Evolutionary conservation across 1,140 invertebrate species (phyloP).

Genomic region (Polyergus mexicanus): DNA sequence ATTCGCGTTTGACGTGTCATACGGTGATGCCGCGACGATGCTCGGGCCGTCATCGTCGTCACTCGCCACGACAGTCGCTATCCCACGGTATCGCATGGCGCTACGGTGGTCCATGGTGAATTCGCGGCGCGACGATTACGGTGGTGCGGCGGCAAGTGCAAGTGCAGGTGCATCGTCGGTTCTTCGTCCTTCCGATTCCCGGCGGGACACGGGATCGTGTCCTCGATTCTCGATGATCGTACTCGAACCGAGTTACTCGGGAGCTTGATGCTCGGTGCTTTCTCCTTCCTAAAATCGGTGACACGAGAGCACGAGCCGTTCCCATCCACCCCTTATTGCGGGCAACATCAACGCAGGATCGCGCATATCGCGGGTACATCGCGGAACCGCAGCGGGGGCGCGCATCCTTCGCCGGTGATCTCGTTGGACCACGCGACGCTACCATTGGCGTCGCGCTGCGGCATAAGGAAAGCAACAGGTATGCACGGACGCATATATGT

Average conservation of each 20-base stretch:
- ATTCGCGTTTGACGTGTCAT: slow-evolving; percentile 11
- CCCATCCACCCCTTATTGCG: background rate
- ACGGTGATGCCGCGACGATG: slow-evolving; percentile 72
- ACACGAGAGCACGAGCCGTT: background rate
- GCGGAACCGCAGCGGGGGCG: background rate
- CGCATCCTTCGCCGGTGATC: slow-evolving; percentile 16
- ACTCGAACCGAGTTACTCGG: background rate
- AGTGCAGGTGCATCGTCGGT: slow-evolving; percentile 77
- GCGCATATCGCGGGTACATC: background rate
- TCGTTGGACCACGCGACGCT: slow-evolving; percentile 23
- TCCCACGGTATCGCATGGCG: slow-evolving; percentile 66
- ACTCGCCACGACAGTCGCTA: slow-evolving; percentile 59
- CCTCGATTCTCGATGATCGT: too few species aligned
- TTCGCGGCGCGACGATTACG: slow-evolving; percentile 53
- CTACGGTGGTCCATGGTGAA: slow-evolving; percentile 72
- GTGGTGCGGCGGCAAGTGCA: slow-evolving; percentile 71
- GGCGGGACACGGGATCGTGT: background rate
- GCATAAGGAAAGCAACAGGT: slow-evolving; percentile 77
- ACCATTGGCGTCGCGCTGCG: slow-evolving; percentile 29
- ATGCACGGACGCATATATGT: slow-evolving; percentile 20
- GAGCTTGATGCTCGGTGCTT: background rate
- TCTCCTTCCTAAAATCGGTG: background rate
- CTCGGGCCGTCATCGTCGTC: slow-evolving; percentile 48
- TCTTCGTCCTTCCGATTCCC: background rate
- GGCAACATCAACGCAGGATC: background rate